These are phyloP conservation scores for Schlechtendalia chinensis DNA, from an alignment of 1,140 invertebrate genomes.

Conservation along the genomic window DNA sequence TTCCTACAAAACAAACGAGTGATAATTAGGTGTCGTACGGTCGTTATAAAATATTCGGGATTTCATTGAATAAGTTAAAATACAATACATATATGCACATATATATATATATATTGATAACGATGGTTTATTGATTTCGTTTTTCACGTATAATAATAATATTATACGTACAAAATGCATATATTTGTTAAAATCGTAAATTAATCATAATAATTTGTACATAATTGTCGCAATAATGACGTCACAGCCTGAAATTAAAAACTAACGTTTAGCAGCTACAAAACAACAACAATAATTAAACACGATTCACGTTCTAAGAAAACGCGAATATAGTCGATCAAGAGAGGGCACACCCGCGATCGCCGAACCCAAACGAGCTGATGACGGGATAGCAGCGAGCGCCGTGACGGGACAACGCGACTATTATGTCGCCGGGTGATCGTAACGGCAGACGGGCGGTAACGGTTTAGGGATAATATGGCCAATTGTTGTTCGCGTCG, in stretches of 20 bases:
- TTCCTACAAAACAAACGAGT: constrained; percentile 30
- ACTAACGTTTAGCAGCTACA: constrained; percentile 35
- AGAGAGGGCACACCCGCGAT: constrained; percentile 11
- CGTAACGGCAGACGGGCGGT: background rate
- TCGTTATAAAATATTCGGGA: background rate
- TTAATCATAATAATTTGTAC: constrained; percentile 1
- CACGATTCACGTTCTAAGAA: background rate
- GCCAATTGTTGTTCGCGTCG: background rate
- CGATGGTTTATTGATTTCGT: constrained; percentile 20
- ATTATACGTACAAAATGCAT: constrained; percentile 37
- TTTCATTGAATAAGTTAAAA: background rate
- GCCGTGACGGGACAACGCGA: background rate
- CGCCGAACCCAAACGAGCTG: background rate
- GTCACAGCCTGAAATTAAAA: constrained; percentile 45
- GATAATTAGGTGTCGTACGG: too few relatives aligned
- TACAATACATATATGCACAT: background rate
- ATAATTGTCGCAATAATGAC: constrained; percentile 6
- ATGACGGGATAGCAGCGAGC: background rate
- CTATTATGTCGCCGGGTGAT: background rate
- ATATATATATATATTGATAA: too few relatives aligned
- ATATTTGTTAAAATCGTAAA: background rate
- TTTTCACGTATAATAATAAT: background rate
- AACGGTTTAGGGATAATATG: constrained; percentile 31
- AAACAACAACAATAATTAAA: background rate
- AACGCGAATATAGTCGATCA: background rate